Conservation (phyloP, 1,140 invertebrate species). For the Caenorhabditis tropicalis region DNA sequence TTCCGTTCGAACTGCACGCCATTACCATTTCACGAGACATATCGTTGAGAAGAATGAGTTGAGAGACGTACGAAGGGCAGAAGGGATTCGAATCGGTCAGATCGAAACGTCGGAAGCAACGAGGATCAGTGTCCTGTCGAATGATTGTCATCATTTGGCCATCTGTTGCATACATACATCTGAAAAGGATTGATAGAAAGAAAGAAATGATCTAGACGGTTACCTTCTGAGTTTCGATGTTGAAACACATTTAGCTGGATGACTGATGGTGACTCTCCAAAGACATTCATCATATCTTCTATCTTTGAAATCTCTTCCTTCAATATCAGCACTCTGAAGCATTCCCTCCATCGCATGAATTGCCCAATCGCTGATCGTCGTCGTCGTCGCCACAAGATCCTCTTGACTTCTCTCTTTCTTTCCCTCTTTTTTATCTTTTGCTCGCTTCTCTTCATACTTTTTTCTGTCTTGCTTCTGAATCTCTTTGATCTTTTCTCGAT, state of each 20-base stretch:
- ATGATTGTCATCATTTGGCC: slow-evolving; percentile 54
- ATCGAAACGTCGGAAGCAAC: slow-evolving; percentile 24
- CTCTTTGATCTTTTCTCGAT: slow-evolving; percentile 33
- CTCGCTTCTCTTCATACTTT: slow-evolving; percentile 65
- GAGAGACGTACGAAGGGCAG: slow-evolving; percentile 60
- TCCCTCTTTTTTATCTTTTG: slow-evolving; percentile 65
- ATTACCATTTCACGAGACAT: slow-evolving; percentile 66
- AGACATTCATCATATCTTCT: not conserved
- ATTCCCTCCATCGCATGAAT: slow-evolving; percentile 31
- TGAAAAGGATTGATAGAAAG: slow-evolving; percentile 44
- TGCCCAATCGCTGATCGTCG: slow-evolving; percentile 38
- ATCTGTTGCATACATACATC: slow-evolving; percentile 63
- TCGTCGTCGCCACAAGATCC: slow-evolving; percentile 49
- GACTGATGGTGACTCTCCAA: not conserved
- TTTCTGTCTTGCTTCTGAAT: slow-evolving; percentile 54
- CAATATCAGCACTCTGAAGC: slow-evolving; percentile 12
- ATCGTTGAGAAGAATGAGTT: slow-evolving; percentile 66
- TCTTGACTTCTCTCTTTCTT: slow-evolving; percentile 60
- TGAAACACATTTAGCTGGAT: not conserved
- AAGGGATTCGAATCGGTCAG: slow-evolving; percentile 11
- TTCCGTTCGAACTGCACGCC: slow-evolving; percentile 62
- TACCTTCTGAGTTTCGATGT: slow-evolving; percentile 26
- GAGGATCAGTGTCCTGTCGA: not conserved
- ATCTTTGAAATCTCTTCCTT: slow-evolving; percentile 1
- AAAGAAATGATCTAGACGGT: not conserved